Evolutionary conservation across 1,140 invertebrate species (phyloP).

Genomic region (Lasaia peninsularis): DNA sequence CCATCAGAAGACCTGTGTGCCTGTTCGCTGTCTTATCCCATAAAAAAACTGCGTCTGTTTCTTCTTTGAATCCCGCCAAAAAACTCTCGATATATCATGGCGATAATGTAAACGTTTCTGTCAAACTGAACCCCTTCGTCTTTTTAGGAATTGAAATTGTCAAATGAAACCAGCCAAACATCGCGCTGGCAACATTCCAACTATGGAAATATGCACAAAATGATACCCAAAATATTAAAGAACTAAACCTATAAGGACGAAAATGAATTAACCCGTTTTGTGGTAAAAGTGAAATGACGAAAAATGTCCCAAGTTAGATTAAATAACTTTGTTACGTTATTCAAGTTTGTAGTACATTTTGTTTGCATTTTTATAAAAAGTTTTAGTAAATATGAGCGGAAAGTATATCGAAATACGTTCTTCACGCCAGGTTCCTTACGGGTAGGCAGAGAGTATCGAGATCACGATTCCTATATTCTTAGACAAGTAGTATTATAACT

Average conservation of each 20-base stretch:
- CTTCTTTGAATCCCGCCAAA: too few species aligned
- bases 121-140: slow-evolving; percentile 26
- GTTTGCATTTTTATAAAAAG: slow-evolving; percentile 24
- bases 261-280: not conserved
- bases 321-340: slow-evolving; percentile 46
- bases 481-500: too few species aligned
- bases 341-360: slow-evolving; percentile 40
- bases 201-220: slow-evolving; percentile 33
- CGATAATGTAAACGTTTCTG: slow-evolving; percentile 26
- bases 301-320: slow-evolving; percentile 53
- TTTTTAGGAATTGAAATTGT: slow-evolving; percentile 32
- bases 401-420: too few species aligned
- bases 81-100: slow-evolving; percentile 17
- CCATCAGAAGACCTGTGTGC: not conserved
- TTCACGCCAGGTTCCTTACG: too few species aligned
- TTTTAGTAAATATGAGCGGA: not conserved
- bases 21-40: not conserved
- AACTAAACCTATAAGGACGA: slow-evolving; percentile 8
- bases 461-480: too few species aligned
- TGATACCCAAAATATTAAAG: slow-evolving; percentile 17
- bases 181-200: slow-evolving; percentile 31
- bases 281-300: slow-evolving; percentile 31
- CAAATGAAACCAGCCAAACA: slow-evolving; percentile 31
- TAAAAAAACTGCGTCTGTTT: too few species aligned
- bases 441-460: too few species aligned